Evolutionary conservation across 2,888 invertebrate species (phyloP), one percentile per base, ranked within the genome.

Genomic region (Ichneumoninae sp.): DNA sequence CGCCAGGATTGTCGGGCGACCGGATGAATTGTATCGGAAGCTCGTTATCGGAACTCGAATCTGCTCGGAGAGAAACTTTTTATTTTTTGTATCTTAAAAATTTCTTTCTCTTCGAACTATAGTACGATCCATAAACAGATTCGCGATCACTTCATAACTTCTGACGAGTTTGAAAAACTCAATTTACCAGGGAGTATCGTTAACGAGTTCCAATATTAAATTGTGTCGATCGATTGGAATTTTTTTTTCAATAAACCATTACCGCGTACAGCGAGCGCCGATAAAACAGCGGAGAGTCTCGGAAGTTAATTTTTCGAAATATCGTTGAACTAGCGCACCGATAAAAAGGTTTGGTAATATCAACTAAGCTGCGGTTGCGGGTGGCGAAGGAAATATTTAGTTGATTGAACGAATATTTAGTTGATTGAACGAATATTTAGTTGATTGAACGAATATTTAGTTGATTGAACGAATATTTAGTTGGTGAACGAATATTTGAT

Each of bases 1-100:
- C 76, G 7, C 19, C 47, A 8, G 44, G 13, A 50, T 50, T 44
- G n/a, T 57, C 44, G 26, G 30, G 63, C 54, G 52, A 65, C 52
- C 54, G 22, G 30, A 66, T 54, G 30, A 80, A 57, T 77, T 66
- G 65, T 22, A 82, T 65, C 10, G 52, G 33, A 57, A 71, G 69
- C 78, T 60, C n/a, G 70, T 65, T 65, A 36, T 50, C 65, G 74
- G 74, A 47, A 44, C 65, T 47, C 22, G 63, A 65, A 52, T 33
- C 19, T 22, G 19, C 13, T 10, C 13, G 19, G 30, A 19, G 65
- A 52, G n/a, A 16, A 63, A 63, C 60, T 63, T 63, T 33, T 33
- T 44, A 44, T 44, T 44, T 71, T 54, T 71, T 22, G 22, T 57
- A 36, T 22, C 40, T 22, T 0, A 26, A 30, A 63, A 13, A 33